phyloP scores from a whole-genome alignment of 1,140 invertebrate species.

The Danaus plexippus region DNA sequence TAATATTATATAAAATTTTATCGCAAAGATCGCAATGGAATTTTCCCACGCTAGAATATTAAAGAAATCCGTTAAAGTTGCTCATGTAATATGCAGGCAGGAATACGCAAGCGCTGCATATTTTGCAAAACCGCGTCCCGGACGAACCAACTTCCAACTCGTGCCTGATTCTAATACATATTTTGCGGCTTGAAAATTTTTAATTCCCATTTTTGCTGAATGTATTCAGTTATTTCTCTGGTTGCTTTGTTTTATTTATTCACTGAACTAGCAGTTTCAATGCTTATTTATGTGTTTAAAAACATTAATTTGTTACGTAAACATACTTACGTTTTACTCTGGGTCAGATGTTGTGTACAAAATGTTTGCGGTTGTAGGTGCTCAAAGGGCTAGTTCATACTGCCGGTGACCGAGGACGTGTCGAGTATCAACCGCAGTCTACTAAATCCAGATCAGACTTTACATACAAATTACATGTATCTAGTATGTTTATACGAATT shows the following conservation, averaged over 20 bases:
- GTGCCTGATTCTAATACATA: slow-evolving; percentile 43
- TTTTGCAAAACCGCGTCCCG: slow-evolving; percentile 41
- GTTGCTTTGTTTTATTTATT: slow-evolving; percentile 6
- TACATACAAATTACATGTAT: slow-evolving; percentile 11
- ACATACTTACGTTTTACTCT: too few relatives aligned
- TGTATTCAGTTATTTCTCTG: slow-evolving; percentile 8
- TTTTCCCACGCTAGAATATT: slow-evolving; percentile 61
- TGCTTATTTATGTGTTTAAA: slow-evolving; percentile 8
- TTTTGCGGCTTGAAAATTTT: slow-evolving; percentile 23
- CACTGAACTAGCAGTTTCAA: background rate
- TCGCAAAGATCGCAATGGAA: slow-evolving; percentile 27
- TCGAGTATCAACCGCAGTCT: slow-evolving; percentile 42
- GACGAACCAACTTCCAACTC: slow-evolving; percentile 39
- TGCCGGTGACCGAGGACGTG: slow-evolving; percentile 44
- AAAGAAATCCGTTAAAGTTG: slow-evolving; percentile 58
- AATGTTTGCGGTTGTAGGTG: slow-evolving; percentile 57
- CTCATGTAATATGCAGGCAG: slow-evolving; percentile 63
- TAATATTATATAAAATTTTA: too few relatives aligned
- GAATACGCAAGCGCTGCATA: slow-evolving; percentile 41
- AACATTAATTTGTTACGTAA: background rate
- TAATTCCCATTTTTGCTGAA: slow-evolving; percentile 18
- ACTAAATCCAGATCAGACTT: slow-evolving; percentile 18
- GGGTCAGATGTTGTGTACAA: slow-evolving; percentile 20
- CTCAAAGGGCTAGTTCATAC: slow-evolving; percentile 57
- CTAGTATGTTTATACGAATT: too few relatives aligned